Conservation (phyloP, 2,888 invertebrate genomes). For the Eupithecia subumbrata region DNA sequence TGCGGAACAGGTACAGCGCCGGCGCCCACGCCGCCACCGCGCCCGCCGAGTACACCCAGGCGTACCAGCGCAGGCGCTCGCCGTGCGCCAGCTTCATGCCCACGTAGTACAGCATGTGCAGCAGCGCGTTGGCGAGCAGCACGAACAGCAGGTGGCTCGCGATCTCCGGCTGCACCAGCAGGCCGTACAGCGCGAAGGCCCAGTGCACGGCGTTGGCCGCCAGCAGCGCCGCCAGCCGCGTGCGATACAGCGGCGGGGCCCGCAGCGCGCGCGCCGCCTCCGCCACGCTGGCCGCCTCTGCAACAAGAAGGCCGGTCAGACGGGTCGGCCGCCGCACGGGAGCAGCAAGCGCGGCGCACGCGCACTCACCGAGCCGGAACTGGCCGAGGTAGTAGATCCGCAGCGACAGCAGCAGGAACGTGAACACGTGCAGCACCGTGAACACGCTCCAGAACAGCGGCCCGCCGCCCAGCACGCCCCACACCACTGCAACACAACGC, state of each 20-base stretch:
- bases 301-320: slow-evolving; percentile 45
- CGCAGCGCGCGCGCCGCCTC: slow-evolving; percentile 60
- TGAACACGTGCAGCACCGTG: slow-evolving; percentile 87
- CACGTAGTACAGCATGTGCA: slow-evolving; percentile 93
- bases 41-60: slow-evolving; percentile 86
- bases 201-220: slow-evolving; percentile 88
- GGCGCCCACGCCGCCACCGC: slow-evolving; percentile 87
- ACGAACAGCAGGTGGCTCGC: slow-evolving; percentile 91
- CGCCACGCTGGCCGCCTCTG: slow-evolving; percentile 50
- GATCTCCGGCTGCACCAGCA: slow-evolving; percentile 84
- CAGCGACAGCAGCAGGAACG: slow-evolving; percentile 87
- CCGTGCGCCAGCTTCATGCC: slow-evolving; percentile 91
- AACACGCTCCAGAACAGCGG: slow-evolving; percentile 90
- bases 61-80: slow-evolving; percentile 86
- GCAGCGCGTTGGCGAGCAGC: slow-evolving; percentile 91
- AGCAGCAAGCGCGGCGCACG: slow-evolving; percentile 31
- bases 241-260: slow-evolving; percentile 71
- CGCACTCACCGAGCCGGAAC: slow-evolving; percentile 86
- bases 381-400: slow-evolving; percentile 92
- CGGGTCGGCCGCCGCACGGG: slow-evolving; percentile 58
- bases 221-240: slow-evolving; percentile 84
- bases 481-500: slow-evolving; percentile 79
- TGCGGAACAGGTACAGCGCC: slow-evolving; percentile 84
- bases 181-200: slow-evolving; percentile 87
- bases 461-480: slow-evolving; percentile 88